A percentile compares a stretch with the other conserved stretches of the same genome.
Conservation (phyloP, 2,797 vertebrate species). For the Coregonus suidteri region DNA sequence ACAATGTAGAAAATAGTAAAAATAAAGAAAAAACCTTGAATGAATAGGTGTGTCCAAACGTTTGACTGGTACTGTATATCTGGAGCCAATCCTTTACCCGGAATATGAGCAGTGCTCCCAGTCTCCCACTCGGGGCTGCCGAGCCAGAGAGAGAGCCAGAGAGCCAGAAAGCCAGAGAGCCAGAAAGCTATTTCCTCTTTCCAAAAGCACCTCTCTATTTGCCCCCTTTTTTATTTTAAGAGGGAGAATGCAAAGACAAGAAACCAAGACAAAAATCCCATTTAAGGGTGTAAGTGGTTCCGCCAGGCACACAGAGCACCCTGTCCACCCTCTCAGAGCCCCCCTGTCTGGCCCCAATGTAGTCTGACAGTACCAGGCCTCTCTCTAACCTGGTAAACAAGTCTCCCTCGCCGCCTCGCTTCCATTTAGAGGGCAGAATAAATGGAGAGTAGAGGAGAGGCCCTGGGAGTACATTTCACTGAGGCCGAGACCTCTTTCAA, state of each 20-base stretch:
- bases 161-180: not conserved
- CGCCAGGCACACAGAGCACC: not conserved
- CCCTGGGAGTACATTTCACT: not conserved
- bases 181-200: not conserved
- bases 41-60: too few relatives aligned
- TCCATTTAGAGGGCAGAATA: not conserved
- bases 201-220: conserved; percentile 23
- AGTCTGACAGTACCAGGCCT: not conserved
- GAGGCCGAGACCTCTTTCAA: not conserved
- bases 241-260: conserved; percentile 12
- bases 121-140: too few relatives aligned
- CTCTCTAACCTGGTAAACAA: conserved; percentile 11
- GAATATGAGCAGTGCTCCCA: too few relatives aligned
- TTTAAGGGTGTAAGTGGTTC: conserved; percentile 9
- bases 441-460: not conserved
- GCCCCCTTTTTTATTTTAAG: conserved; percentile 23
- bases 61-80: not conserved
- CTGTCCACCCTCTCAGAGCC: too few relatives aligned
- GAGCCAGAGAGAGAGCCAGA: too few relatives aligned
- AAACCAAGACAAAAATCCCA: conserved; percentile 39
- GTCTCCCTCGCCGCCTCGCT: not conserved
- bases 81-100: too few relatives aligned
- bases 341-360: not conserved
- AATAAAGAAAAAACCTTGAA: too few relatives aligned
- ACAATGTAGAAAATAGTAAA: too few relatives aligned